Base-by-base conservation (phyloP, 2,113 vertebrate genomes). In the Alligator mississippiensis region DNA sequence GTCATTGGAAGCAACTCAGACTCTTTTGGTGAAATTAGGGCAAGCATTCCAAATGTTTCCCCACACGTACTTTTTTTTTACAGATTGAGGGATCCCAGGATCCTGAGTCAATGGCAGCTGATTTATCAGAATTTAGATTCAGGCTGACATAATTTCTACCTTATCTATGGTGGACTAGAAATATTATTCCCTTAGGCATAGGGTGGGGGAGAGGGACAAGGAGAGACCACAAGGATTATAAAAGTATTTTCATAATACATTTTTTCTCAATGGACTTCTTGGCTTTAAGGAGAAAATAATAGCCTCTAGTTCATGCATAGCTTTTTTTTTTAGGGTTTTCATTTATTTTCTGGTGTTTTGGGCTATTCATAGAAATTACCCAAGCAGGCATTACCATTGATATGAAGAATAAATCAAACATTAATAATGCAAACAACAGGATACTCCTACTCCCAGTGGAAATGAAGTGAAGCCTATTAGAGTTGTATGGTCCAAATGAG, bases 331-430 rank as follows among this genome's bases (percentile, higher is more conserved):
- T 21, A 82, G 25, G 9, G 28, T 93, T 91, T 83, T 55, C 21
- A 60, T 9, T 82, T 87, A 58, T 62, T 8, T 5, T 84, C 3
- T 90, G 88, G 38, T 79, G 34, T 25, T 77, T 58, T 85, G 55
- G 3, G 5, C 47, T 84, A 85, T 94, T 94, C 1, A 0, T 80
- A 84, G 38, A 90, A 83, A 81, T 93, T 16, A 90, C 17, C 19
- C 54, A 93, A 79, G 80, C 11, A 24, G 80, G 10, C 18, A 76
- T 83, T 90, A 78, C 1, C 5, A 79, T 77, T 90, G 91, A 86
- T 82, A 66, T 13, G 80, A 24, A 77, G 24, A 85, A 94, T 95
- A 87, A 87, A 93, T 85, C 6, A 91, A 89, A 90, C 85, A 90
- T 83, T 96, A 94, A 90, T 91, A 87, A 62, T 22, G 82, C 3